Evolutionary conservation across 1,140 invertebrate genomes (phyloP), one percentile per base, ranked within the genome.

Genomic region (Eueides isabella): DNA sequence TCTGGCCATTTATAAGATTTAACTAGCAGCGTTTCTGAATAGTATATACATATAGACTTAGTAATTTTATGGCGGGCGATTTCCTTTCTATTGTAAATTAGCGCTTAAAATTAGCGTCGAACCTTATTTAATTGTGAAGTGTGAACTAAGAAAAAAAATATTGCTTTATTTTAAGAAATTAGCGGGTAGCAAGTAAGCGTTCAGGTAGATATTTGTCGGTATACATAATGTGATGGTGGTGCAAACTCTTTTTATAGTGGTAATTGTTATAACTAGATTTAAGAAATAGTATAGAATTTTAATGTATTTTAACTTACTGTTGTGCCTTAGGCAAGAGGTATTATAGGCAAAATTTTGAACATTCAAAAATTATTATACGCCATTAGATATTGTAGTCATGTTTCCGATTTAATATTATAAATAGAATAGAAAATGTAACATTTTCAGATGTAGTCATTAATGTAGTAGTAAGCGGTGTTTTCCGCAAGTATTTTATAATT

Each of bases 181-280:
- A 84, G 84, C 80, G 81, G 75, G 86, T 91, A 89, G 88, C 78
- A 80, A 79, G 80, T 85, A 83, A 90, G 80, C 78, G 76, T 79
- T 75, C 81, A 82, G 74, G 80, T 80, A 84, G 75, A 76, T 81
- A 81, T 78, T 83, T 87, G 84, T 83, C 84, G 86, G 85, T 88
- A 82, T 71, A 73, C 77, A 84, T 81, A 81, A 79, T 88, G 81
- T 86, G 68, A 90, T 91, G 91, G 91, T 93, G 91, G 91, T 93
- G 91, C 91, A 93, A 93, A 90, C 89, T 92, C 86, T 78, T 90
- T 86, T 79, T 78, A 81, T 87, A 87, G 85, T 77, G 77, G 80
- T 89, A 86, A 82, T 71, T 83, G 80, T 81, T 86, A 81, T 86
- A 83, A 68, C 28, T 90, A 90, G 84, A 84, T 80, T 82, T 92